phyloP scores from a whole-genome alignment of 2,888 invertebrate genomes.

The Bimastos eiseni region DNA sequence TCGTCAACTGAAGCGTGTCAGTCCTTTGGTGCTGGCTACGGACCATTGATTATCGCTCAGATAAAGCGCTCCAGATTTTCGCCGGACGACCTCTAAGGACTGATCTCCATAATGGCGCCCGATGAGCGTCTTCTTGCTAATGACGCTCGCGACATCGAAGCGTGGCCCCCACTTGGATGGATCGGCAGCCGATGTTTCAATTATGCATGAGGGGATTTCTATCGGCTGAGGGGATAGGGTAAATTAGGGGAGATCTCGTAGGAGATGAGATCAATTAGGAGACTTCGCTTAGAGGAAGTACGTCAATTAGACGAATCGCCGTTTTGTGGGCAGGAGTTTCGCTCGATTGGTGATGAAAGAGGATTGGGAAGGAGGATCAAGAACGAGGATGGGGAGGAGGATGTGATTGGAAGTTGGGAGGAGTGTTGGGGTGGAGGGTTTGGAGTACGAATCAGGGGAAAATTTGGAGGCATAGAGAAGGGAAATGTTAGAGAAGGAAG shows the following conservation, averaged over 20 bases:
- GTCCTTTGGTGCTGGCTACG: background rate
- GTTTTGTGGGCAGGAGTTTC: background rate
- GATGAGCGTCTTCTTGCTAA: background rate
- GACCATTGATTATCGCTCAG: background rate
- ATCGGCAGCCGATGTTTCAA: background rate
- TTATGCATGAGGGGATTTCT: background rate
- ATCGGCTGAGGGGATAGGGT: background rate
- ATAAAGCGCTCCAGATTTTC: background rate
- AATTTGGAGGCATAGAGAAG: background rate
- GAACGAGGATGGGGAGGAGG: background rate
- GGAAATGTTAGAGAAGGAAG: too few relatives aligned
- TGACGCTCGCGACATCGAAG: background rate
- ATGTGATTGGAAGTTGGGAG: too few relatives aligned
- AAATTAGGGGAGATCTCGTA: background rate
- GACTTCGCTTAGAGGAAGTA: background rate
- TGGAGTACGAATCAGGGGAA: background rate
- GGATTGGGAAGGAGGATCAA: background rate
- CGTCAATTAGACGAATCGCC: slow-evolving; percentile 3
- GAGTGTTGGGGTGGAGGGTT: background rate
- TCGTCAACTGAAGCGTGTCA: slow-evolving; percentile 13
- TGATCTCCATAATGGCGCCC: background rate
- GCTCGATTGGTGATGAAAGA: background rate
- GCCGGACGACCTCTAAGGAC: background rate
- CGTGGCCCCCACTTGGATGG: background rate
- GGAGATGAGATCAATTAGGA: background rate